These are phyloP conservation scores for Barbus barbus DNA, from an alignment of 2,113 vertebrate species.

Conservation along the genomic window DNA sequence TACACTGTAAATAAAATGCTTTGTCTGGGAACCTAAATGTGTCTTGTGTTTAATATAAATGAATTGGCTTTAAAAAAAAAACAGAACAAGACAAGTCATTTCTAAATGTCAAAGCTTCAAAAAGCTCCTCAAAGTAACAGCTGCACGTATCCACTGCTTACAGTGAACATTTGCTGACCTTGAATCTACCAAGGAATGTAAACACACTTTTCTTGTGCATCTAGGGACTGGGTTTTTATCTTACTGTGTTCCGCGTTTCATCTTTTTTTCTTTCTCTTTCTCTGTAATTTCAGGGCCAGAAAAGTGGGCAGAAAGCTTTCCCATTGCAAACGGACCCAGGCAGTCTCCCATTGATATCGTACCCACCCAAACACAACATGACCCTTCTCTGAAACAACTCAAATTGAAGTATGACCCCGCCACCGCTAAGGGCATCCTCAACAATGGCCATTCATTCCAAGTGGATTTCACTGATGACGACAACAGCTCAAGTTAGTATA, in stretches of 20 bases:
- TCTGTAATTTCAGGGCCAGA: conserved; percentile 79
- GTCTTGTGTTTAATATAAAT: not conserved
- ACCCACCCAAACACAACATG: conserved; percentile 80
- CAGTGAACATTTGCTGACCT: not conserved
- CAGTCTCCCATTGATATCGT: conserved; percentile 95
- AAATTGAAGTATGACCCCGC: conserved; percentile 81
- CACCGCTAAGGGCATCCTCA: conserved; percentile 84
- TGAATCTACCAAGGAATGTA: not conserved
- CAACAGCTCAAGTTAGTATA: conserved; percentile 86
- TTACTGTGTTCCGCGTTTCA: not conserved
- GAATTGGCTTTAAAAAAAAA: not conserved
- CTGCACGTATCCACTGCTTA: not conserved
- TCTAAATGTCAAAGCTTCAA: not conserved
- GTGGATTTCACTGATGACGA: conserved; percentile 87
- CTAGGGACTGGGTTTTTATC: not conserved
- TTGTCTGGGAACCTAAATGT: not conserved
- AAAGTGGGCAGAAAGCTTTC: conserved; percentile 82
- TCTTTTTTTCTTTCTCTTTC: not conserved
- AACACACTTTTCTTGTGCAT: not conserved
- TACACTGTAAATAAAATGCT: no score
- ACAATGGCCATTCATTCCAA: conserved; percentile 90
- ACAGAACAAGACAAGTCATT: not conserved
- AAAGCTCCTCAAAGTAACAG: not conserved
- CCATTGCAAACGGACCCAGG: conserved; percentile 83
- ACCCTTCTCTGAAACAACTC: conserved; percentile 80